phyloP scores from a whole-genome alignment of 2,797 vertebrate species.

The Liparis tanakae region DNA sequence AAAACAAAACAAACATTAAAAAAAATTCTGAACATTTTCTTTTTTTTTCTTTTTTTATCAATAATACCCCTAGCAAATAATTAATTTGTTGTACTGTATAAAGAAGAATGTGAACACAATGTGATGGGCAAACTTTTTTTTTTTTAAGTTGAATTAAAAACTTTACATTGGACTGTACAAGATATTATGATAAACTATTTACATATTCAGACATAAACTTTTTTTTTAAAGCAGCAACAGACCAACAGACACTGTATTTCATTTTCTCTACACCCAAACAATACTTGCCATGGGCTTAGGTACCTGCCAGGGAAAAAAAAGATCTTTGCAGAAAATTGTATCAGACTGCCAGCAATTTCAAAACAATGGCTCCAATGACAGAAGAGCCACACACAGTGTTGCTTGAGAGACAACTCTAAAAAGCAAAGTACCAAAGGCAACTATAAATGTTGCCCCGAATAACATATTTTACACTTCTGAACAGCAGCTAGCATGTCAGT shows the following conservation, averaged over 20 bases:
- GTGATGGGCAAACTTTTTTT: constrained; percentile 92
- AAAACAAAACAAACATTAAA: constrained; percentile 82
- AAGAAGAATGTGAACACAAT: constrained; percentile 95
- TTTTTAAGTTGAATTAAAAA: constrained; percentile 99
- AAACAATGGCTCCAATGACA: constrained; percentile 81
- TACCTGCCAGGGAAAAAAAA: constrained; percentile 89
- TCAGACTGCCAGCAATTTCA: constrained; percentile 88
- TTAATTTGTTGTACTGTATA: constrained; percentile 90
- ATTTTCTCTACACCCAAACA: constrained; percentile 93
- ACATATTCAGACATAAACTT: constrained; percentile 99
- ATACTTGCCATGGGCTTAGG: constrained; percentile 92
- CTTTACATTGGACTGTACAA: constrained; percentile 99
- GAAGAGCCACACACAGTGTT: constrained; percentile 90
- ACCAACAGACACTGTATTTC: constrained; percentile 89
- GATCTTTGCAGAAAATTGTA: constrained; percentile 90
- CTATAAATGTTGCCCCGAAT: constrained; percentile 88
- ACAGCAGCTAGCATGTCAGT: constrained; percentile 99
- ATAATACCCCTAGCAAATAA: constrained; percentile 94
- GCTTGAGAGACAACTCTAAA: constrained; percentile 88
- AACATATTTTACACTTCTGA: constrained; percentile 93
- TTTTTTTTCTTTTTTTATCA: constrained; percentile 83
- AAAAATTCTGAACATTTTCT: constrained; percentile 75
- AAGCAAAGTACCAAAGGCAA: constrained; percentile 95
- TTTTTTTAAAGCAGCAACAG: constrained; percentile 98
- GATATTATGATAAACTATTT: constrained; percentile 99